phyloP scores from a whole-genome alignment of 2,888 invertebrate genomes.

The Stenoptilia bipunctidactyla region DNA sequence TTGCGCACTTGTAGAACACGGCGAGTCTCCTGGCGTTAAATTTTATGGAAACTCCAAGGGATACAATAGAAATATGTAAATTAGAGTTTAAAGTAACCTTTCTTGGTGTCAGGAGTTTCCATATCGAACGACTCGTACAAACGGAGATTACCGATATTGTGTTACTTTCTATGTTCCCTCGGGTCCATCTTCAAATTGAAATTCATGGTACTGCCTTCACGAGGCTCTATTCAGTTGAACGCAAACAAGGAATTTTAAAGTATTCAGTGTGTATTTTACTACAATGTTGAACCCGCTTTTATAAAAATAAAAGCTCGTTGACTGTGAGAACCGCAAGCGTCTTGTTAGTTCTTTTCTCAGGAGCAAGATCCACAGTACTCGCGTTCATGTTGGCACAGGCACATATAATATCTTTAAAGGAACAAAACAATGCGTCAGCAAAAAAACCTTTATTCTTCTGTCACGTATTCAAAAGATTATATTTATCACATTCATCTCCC shows the following conservation, averaged over 20 bases:
- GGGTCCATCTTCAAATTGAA: slow-evolving; percentile 34
- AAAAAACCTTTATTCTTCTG: slow-evolving; percentile 39
- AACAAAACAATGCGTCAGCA: slow-evolving; percentile 55
- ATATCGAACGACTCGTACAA: not conserved
- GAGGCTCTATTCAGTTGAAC: slow-evolving; percentile 32
- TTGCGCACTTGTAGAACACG: slow-evolving; percentile 54
- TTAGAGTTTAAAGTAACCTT: slow-evolving; percentile 20
- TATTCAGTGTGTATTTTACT: slow-evolving; percentile 26
- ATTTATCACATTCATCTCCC: slow-evolving; percentile 39
- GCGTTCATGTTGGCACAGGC: no score
- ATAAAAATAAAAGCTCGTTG: slow-evolving; percentile 19
- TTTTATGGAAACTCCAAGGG: slow-evolving; percentile 55
- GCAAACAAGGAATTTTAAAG: slow-evolving; percentile 24
- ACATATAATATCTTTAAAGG: slow-evolving; percentile 1
- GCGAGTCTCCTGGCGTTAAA: slow-evolving; percentile 54
- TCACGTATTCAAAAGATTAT: slow-evolving; percentile 51
- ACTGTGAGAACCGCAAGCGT: slow-evolving; percentile 2
- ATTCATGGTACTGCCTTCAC: slow-evolving; percentile 36
- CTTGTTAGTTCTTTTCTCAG: no score
- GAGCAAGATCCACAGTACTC: no score
- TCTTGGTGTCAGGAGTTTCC: no score
- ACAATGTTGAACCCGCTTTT: slow-evolving; percentile 18
- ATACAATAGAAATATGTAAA: slow-evolving; percentile 62
- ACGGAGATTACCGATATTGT: not conserved
- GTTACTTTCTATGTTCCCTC: not conserved